These are phyloP conservation scores for Coregonus sp. DNA, from an alignment of 2,797 vertebrate genomes.

Conservation along the genomic window DNA sequence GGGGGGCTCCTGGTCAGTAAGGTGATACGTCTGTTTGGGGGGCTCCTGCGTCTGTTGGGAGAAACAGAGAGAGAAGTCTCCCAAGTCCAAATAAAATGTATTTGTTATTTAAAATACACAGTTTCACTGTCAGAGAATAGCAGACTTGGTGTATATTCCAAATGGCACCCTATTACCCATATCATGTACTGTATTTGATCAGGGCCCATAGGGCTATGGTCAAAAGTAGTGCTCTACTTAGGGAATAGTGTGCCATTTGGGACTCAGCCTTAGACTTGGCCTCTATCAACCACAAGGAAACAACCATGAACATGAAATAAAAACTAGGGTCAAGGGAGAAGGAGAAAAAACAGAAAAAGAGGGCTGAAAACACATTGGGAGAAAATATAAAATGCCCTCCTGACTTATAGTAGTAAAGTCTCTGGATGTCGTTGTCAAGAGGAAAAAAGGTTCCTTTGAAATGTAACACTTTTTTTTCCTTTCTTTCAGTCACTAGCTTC, in stretches of 20 bases:
- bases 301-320: slow-evolving; percentile 46
- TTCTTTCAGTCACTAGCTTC: slow-evolving; percentile 28
- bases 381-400: slow-evolving; percentile 9
- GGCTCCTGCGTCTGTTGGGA: slow-evolving; percentile 1
- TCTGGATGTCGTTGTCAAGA: slow-evolving; percentile 39
- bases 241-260: slow-evolving; percentile 24
- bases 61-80: too few relatives aligned
- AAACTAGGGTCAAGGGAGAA: slow-evolving; percentile 28
- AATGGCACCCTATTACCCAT: not conserved
- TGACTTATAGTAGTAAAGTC: slow-evolving; percentile 21
- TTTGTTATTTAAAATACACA: too few relatives aligned
- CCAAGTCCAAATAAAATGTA: not conserved
- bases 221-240: not conserved
- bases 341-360: not conserved
- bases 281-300: slow-evolving; percentile 64
- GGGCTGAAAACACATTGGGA: slow-evolving; percentile 16
- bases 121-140: not conserved
- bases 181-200: slow-evolving; percentile 6
- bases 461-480: slow-evolving; percentile 17
- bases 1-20: not conserved
- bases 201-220: not conserved
- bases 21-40: slow-evolving; percentile 9
- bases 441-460: slow-evolving; percentile 39
- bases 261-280: slow-evolving; percentile 49
- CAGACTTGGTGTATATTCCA: not conserved